These are phyloP conservation scores for Phyllotis vaccarum DNA, from an alignment of 2,797 vertebrate species.

Conservation along the genomic window DNA sequence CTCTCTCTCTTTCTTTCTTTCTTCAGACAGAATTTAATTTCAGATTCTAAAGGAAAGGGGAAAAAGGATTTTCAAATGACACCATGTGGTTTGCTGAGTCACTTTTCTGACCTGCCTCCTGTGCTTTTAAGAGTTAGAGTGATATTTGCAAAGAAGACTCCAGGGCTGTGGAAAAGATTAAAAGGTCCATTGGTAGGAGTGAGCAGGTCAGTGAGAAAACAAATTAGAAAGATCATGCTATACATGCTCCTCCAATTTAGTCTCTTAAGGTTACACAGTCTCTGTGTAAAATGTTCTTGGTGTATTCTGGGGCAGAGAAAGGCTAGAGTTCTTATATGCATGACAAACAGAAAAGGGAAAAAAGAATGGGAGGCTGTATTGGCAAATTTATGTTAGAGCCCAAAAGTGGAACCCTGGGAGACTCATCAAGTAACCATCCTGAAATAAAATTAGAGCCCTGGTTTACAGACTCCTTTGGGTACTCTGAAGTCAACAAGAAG, in stretches of 20 bases:
- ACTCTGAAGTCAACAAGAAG: neutral
- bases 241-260: neutral
- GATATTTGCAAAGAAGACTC: constrained; percentile 75
- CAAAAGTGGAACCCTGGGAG: neutral
- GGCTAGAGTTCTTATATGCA: neutral
- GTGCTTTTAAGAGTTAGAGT: constrained; percentile 76
- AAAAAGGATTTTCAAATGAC: constrained; percentile 69
- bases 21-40: constrained; percentile 57
- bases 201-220: neutral
- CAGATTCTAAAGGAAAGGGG: constrained; percentile 49
- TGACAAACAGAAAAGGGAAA: constrained; percentile 36
- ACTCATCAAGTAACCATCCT: constrained; percentile 14
- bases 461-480: constrained; percentile 32
- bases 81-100: constrained; percentile 84
- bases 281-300: neutral
- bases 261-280: constrained; percentile 39
- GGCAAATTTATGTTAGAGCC: constrained; percentile 34
- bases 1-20: too few relatives aligned
- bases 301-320: neutral
- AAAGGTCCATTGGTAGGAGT: constrained; percentile 61
- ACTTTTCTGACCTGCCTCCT: constrained; percentile 77
- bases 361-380: neutral
- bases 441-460: neutral
- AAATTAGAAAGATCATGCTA: constrained; percentile 3
- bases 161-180: constrained; percentile 71